Base-by-base conservation (phyloP, 2,888 invertebrate genomes). In the Cosmia pyralina region DNA sequence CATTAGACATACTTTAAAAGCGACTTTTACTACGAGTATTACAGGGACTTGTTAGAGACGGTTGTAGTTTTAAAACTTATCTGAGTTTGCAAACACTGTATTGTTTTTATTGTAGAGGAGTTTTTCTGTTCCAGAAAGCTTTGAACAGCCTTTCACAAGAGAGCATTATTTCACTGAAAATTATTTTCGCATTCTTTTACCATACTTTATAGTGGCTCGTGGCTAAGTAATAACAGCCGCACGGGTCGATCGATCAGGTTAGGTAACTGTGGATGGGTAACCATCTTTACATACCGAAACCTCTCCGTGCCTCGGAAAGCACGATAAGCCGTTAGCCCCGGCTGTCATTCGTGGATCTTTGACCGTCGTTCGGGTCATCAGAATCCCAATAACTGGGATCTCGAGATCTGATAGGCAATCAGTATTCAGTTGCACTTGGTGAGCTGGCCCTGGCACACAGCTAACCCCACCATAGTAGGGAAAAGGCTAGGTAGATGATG, bases 1-100 rank as follows among this genome's bases (percentile, higher is more conserved):
- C 77, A 79, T 85, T 80, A 76, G 80, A 64, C 73, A 74, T 72
- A 65, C 72, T 67, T 81, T 71, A 74, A 78, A 70, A 59, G 58
- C 5, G 53, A 78, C 74, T 78, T 82, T 81, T 74, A 82, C 65
- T 78, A n/a, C n/a, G n/a, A n/a, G n/a, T n/a, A 78, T 78, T 78
- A 71, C 65, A 66, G 41, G 13, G 77, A 81, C 77, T 59, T 59
- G 65, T 76, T 81, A 58, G 68, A 58, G 50, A 69, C 22, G 62
- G 58, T n/a, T 50, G 13, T 72, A 63, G 55, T 59, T 46, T 17
- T 76, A 59, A 74, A 83, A 82, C 65, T 73, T 63, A 48, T 6
- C 22, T 34, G 19, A 48, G 46, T 66, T 62, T 69, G 65, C 58
- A 68, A 69, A 71, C 57, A 75, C 15, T 65, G 46, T 70, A 74